A percentile compares a stretch with the other conserved stretches of the same genome.
phyloP scores from a whole-genome alignment of 2,797 vertebrate species.

The Eospalax fontanierii region DNA sequence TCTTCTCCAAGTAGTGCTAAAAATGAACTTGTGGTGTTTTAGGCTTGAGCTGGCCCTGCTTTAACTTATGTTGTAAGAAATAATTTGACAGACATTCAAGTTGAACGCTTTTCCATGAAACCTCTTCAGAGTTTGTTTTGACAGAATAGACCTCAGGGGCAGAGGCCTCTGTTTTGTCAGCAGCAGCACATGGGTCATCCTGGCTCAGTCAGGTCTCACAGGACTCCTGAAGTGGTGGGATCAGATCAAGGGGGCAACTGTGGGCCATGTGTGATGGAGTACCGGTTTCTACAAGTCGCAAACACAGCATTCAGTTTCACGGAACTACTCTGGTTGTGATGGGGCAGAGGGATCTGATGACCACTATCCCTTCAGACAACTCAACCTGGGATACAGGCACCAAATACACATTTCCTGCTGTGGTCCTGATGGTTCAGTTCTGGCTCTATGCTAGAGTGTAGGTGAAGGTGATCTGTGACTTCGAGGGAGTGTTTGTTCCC shows the following conservation, averaged over 20 bases:
- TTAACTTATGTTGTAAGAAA: conserved; percentile 55
- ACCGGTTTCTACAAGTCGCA: background rate
- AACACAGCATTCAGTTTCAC: background rate
- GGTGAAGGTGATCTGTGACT: background rate
- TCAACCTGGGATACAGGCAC: background rate
- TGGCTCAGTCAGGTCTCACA: background rate
- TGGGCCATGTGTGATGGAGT: background rate
- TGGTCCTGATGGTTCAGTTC: background rate
- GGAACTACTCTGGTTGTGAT: background rate
- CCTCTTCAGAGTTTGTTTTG: conserved; percentile 49
- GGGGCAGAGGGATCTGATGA: background rate
- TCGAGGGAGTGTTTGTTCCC: background rate
- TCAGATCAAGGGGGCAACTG: conserved; percentile 2
- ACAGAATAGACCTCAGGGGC: background rate
- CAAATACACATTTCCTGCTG: background rate
- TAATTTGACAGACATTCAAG: conserved; percentile 5
- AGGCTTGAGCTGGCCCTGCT: background rate
- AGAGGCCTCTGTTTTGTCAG: conserved; percentile 2
- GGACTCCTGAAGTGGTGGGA: background rate
- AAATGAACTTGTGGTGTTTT: background rate
- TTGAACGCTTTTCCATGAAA: conserved; percentile 65
- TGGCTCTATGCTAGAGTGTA: background rate
- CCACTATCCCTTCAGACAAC: background rate
- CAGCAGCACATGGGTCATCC: background rate
- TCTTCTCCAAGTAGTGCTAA: background rate